These are phyloP conservation scores for Ostrea edulis DNA, from an alignment of 1,140 invertebrate species.

Conservation along the genomic window DNA sequence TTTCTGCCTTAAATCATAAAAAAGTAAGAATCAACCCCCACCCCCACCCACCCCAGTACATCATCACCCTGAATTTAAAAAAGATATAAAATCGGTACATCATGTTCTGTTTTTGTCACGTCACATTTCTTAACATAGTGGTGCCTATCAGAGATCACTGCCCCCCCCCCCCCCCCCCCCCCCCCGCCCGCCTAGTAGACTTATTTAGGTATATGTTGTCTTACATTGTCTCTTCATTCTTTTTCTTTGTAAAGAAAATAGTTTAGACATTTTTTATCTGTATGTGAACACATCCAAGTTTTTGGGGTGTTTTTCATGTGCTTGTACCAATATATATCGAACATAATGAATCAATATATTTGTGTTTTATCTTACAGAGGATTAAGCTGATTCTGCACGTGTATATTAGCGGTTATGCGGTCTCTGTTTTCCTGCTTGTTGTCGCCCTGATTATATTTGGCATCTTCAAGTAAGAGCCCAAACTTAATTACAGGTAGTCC, in stretches of 20 bases:
- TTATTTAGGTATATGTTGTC: background rate
- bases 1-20: background rate
- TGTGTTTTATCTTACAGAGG: conserved; percentile 11
- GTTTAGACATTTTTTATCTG: background rate
- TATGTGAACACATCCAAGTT: background rate
- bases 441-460: background rate
- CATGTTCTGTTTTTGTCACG: background rate
- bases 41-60: no score
- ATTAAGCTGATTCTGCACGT: conserved; percentile 79
- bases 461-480: background rate
- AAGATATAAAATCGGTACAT: background rate
- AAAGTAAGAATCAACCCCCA: no score
- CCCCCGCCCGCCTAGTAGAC: no score
- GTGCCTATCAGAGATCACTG: no score
- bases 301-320: background rate
- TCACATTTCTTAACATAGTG: background rate
- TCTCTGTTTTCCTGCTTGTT: conserved; percentile 82
- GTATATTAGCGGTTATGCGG: conserved; percentile 90
- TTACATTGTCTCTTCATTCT: background rate
- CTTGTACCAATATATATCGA: background rate
- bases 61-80: no score
- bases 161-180: no score
- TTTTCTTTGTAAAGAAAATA: background rate
- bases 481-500: no score
- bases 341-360: background rate